These are phyloP conservation scores for Vanessa tameamea DNA, from an alignment of 1,140 invertebrate genomes.

Conservation along the genomic window DNA sequence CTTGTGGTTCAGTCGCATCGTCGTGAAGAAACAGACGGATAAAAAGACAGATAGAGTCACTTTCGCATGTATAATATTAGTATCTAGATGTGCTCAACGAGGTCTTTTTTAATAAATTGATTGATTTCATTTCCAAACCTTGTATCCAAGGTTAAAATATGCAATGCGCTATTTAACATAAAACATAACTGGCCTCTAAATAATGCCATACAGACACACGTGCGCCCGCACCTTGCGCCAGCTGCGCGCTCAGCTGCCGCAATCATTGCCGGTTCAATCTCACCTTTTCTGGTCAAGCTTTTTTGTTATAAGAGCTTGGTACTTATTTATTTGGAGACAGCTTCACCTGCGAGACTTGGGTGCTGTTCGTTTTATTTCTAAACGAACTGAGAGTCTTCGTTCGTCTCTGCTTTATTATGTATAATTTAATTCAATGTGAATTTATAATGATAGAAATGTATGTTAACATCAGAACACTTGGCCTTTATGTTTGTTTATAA, in stretches of 20 bases:
- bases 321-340: conserved; percentile 14
- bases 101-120: too few relatives aligned
- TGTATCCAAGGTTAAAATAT: background rate
- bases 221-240: conserved; percentile 49
- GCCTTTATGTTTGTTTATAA: too few relatives aligned
- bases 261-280: conserved; percentile 41
- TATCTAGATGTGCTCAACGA: too few relatives aligned
- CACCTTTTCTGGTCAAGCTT: conserved; percentile 14
- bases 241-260: conserved; percentile 48
- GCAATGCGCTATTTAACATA: background rate
- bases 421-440: too few relatives aligned
- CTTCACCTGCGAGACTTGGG: background rate
- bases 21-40: too few relatives aligned
- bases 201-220: conserved; percentile 25
- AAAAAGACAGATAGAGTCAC: too few relatives aligned
- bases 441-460: too few relatives aligned
- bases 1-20: too few relatives aligned
- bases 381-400: background rate
- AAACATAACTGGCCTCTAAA: conserved; percentile 7
- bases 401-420: too few relatives aligned
- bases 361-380: background rate
- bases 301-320: background rate
- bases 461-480: too few relatives aligned
- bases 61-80: too few relatives aligned
- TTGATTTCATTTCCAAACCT: background rate